phyloP scores from a whole-genome alignment of 2,797 vertebrate species.

The Pangasius djambal region DNA sequence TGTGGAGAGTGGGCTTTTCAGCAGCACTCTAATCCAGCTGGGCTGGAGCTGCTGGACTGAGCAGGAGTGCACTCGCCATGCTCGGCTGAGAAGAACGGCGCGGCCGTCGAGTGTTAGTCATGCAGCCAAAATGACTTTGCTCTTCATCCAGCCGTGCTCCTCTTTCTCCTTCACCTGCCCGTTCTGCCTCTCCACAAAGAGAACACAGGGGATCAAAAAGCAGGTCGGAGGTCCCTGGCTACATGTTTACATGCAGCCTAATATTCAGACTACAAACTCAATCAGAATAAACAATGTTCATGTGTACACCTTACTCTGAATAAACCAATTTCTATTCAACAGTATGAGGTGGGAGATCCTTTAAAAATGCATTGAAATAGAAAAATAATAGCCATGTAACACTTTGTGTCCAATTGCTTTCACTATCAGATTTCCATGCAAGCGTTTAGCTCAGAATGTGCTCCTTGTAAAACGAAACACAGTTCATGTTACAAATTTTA shows the following conservation, averaged over 20 bases:
- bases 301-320: too few relatives aligned
- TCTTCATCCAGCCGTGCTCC: slow-evolving; percentile 22
- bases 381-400: neutral
- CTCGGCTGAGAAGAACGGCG: slow-evolving; percentile 30
- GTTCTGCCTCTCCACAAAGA: slow-evolving; percentile 24
- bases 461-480: neutral
- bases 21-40: slow-evolving; percentile 44
- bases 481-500: neutral
- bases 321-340: neutral
- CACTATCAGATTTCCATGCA: neutral
- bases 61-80: slow-evolving; percentile 46
- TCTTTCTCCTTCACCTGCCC: slow-evolving; percentile 44
- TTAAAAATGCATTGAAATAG: neutral
- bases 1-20: slow-evolving; percentile 45
- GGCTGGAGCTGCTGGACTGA: slow-evolving; percentile 37
- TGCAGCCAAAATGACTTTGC: slow-evolving; percentile 20
- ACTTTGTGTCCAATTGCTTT: neutral
- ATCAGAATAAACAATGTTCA: neutral
- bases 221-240: neutral
- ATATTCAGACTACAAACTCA: neutral
- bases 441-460: neutral
- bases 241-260: neutral
- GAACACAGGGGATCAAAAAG: neutral
- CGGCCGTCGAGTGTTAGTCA: slow-evolving; percentile 27
- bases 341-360: neutral